Conservation (phyloP, 2,888 invertebrate genomes). For the Melieria omissa region DNA sequence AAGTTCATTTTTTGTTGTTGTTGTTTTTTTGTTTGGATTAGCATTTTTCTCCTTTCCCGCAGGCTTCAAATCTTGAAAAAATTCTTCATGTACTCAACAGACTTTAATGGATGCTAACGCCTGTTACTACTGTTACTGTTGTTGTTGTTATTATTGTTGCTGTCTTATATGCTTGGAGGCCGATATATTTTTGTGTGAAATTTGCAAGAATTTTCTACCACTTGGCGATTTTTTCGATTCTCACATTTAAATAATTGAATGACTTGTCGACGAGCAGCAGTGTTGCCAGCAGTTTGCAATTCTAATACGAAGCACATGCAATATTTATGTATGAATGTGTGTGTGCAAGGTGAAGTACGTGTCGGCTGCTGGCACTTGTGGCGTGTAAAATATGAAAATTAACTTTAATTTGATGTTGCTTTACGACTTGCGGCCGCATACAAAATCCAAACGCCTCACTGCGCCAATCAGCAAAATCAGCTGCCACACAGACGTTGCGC, state of each 20-base stretch:
- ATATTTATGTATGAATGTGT: not conserved
- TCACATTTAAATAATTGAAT: not conserved
- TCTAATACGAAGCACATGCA: not conserved
- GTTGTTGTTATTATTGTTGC: not conserved
- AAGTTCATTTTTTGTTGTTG: too few relatives aligned
- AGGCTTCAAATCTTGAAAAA: too few relatives aligned
- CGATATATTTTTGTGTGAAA: too few relatives aligned
- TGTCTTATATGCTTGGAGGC: not conserved
- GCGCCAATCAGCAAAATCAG: conserved; percentile 44
- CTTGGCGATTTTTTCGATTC: not conserved
- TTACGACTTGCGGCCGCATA: too few relatives aligned
- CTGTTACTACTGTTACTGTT: not conserved
- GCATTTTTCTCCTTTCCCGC: too few relatives aligned
- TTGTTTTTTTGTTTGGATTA: too few relatives aligned
- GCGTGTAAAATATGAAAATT: conserved; percentile 61
- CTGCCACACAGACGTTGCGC: not conserved
- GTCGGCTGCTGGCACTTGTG: not conserved
- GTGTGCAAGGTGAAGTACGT: not conserved
- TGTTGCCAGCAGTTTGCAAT: too few relatives aligned
- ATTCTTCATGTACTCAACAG: too few relatives aligned
- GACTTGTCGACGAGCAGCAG: too few relatives aligned
- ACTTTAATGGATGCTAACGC: too few relatives aligned
- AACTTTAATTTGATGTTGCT: conserved; percentile 50
- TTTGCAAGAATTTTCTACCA: too few relatives aligned
- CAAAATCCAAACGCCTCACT: conserved; percentile 49